Conservation (phyloP, 2,888 invertebrate genomes). For the Cataglyphis cursor region DNA sequence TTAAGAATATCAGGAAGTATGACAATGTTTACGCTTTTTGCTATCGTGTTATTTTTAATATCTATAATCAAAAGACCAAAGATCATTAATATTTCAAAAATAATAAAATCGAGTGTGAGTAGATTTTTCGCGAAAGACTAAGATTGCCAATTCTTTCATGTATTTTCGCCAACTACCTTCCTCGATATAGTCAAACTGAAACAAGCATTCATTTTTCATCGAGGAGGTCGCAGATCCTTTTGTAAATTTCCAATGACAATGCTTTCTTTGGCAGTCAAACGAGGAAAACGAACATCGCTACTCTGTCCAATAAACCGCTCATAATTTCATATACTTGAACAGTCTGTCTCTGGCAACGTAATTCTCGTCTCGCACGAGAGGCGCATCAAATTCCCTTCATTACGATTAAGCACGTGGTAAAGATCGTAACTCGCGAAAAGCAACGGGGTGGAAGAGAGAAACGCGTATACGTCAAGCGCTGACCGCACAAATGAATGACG, state of each 20-base stretch:
- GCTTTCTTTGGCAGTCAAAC: conserved; percentile 39
- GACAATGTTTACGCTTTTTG: background rate
- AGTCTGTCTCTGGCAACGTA: background rate
- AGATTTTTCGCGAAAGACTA: background rate
- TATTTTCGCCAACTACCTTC: background rate
- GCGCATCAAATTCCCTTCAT: conserved; percentile 42
- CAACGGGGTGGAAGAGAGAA: conserved; percentile 24
- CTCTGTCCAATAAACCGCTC: background rate
- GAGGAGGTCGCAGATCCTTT: conserved; percentile 6
- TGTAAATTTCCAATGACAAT: conserved; percentile 23
- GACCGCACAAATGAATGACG: conserved; percentile 33
- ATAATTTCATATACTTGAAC: conserved; percentile 19
- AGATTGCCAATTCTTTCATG: background rate
- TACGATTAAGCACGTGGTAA: conserved; percentile 19
- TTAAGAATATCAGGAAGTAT: background rate
- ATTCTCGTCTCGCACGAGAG: conserved; percentile 14
- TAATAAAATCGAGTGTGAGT: background rate
- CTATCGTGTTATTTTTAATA: background rate
- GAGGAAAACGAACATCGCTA: background rate
- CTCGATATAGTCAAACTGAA: conserved; percentile 1
- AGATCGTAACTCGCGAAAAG: conserved; percentile 32
- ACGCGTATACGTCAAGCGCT: background rate
- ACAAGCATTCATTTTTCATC: conserved; percentile 25
- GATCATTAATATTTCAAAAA: background rate
- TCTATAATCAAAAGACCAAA: background rate